A percentile compares a stretch with the other conserved stretches of the same genome.
These are phyloP conservation scores for Parelbella ahira DNA, from an alignment of 2,888 invertebrate genomes.

Conservation along the genomic window DNA sequence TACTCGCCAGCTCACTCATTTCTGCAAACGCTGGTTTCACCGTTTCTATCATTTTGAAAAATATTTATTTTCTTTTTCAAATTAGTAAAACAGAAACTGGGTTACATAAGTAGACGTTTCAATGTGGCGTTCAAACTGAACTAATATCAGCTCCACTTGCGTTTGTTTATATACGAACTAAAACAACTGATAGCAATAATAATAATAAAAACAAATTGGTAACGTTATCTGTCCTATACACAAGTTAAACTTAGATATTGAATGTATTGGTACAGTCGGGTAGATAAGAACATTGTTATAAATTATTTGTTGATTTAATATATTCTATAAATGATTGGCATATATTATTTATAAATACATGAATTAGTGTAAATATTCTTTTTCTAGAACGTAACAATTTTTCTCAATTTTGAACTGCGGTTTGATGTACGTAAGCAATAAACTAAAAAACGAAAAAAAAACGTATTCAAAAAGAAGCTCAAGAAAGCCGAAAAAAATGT, in stretches of 20 bases:
- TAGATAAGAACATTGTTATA: constrained; percentile 7
- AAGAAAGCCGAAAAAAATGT: too few relatives aligned
- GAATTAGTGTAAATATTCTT: not conserved
- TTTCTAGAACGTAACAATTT: too few relatives aligned
- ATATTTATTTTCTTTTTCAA: too few relatives aligned
- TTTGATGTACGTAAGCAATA: too few relatives aligned
- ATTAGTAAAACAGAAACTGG: too few relatives aligned
- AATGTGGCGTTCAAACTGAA: constrained; percentile 6
- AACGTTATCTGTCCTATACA: constrained; percentile 15
- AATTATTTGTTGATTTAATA: not conserved
- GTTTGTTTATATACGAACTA: constrained; percentile 17
- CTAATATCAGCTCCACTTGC: constrained; percentile 6
- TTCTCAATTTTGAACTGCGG: too few relatives aligned
- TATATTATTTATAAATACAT: too few relatives aligned
- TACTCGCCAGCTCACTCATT: constrained; percentile 67
- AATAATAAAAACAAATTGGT: constrained; percentile 21
- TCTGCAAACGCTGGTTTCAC: constrained; percentile 61
- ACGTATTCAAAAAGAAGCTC: too few relatives aligned
- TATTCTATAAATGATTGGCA: too few relatives aligned
- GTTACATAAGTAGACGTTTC: not conserved
- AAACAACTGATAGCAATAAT: constrained; percentile 21
- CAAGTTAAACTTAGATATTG: constrained; percentile 9
- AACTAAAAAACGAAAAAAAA: too few relatives aligned
- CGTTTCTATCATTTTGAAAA: constrained; percentile 49
- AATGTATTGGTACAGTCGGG: constrained; percentile 18